Evolutionary conservation across 1,140 invertebrate genomes (phyloP).

Genomic region (Drosophila pallidifrons): DNA sequence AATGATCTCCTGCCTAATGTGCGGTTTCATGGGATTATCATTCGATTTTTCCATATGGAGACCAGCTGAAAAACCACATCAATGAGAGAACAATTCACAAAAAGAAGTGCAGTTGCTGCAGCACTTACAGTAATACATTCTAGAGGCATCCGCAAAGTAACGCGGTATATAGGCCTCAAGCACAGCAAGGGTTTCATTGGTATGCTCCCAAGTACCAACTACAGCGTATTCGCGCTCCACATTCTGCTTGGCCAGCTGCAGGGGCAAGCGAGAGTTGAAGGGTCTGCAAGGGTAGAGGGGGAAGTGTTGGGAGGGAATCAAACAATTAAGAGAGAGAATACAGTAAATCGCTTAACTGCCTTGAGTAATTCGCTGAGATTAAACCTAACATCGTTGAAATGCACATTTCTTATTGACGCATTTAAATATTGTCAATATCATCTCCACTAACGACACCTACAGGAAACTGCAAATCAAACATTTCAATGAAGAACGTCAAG

Average conservation of each 20-base stretch:
- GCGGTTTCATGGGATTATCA: conserved; percentile 88
- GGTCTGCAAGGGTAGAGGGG: conserved; percentile 87
- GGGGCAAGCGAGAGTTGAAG: conserved; percentile 92
- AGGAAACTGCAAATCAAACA: too few relatives aligned
- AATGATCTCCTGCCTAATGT: conserved; percentile 93
- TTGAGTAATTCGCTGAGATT: too few relatives aligned
- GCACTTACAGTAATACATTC: conserved; percentile 92
- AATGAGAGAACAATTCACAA: conserved; percentile 2
- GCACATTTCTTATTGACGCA: too few relatives aligned
- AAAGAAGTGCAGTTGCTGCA: too few relatives aligned
- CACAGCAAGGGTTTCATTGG: conserved; percentile 93
- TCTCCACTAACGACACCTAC: too few relatives aligned
- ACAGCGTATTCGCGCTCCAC: conserved; percentile 94
- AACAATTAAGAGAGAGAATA: not conserved
- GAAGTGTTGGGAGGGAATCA: not conserved
- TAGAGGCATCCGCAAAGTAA: conserved; percentile 91
- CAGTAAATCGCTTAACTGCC: too few relatives aligned
- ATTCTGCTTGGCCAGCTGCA: conserved; percentile 92
- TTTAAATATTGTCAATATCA: too few relatives aligned
- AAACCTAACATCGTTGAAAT: too few relatives aligned
- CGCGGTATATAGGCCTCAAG: conserved; percentile 93
- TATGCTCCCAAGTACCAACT: conserved; percentile 94
- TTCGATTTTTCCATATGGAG: conserved; percentile 50
- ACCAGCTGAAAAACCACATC: conserved; percentile 86
- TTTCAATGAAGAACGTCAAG: too few relatives aligned